Evolutionary conservation across 2,888 invertebrate genomes (phyloP), one percentile per base, ranked within the genome.

Genomic region (Xestia c-nigrum): DNA sequence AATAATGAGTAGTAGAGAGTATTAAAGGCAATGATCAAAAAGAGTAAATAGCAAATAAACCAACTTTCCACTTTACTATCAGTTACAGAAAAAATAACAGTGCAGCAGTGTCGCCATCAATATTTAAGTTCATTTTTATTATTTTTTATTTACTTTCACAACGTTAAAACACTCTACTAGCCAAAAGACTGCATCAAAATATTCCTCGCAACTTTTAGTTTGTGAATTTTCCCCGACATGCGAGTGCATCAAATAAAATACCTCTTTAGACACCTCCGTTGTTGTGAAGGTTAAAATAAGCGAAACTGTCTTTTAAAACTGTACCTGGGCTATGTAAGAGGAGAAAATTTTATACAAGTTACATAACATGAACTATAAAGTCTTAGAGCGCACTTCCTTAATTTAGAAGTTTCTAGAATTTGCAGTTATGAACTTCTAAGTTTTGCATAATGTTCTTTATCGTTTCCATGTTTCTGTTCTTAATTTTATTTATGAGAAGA

Each of bases 361-460:
- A 50, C 59, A 65, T 52, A 72, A 72, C 67, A 68, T 83, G 76
- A 66, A 77, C 59, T 72, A 59, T 57, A 52, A 72, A 83, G 66
- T 71, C 55, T 76, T 72, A 63, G 64, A 73, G 70, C 73, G n/a
- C 52, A 82, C 52, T 82, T 81, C 59, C 76, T 78, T 82, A 76
- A 84, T 84, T 79, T 79, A 84, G 55, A 82, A 80, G 74, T 80
- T 85, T 80, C 79, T 74, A 61, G 81, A 76, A 75, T 78, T 84
- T 69, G 47, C 76, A 52, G 74, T 76, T 84, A 84, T 75, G 73
- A 84, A 57, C 73, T 63, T 75, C 69, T 55, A 74, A 78, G 78
- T 78, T 81, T 47, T 74, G 21, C 40, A 72, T 68, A 66, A 52
- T 46, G n/a, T 66, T 72, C 69, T 83, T 77, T 83, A 72, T 69